Evolutionary conservation across 2,113 vertebrate species (phyloP).

Genomic region (Nicator chloris): DNA sequence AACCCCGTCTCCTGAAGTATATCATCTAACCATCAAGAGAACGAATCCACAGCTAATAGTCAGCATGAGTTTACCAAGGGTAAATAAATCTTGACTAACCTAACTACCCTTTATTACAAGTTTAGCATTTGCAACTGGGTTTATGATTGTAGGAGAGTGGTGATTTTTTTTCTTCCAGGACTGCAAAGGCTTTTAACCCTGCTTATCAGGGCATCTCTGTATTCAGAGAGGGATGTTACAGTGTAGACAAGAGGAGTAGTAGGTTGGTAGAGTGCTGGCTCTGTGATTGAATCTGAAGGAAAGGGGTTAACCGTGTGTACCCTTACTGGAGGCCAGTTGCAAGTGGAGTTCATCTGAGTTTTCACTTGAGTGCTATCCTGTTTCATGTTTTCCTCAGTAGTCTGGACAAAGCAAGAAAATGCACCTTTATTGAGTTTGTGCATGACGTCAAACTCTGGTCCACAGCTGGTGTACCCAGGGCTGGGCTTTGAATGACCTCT

Average conservation of each 20-base stretch:
- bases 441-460: background rate
- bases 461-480: background rate
- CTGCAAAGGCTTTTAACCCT: background rate
- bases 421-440: background rate
- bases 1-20: too few species aligned
- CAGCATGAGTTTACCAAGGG: background rate
- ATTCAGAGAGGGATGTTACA: background rate
- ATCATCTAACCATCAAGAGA: too few species aligned
- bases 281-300: background rate
- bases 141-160: background rate
- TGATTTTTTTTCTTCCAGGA: background rate
- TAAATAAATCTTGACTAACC: background rate
- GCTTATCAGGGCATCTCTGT: background rate
- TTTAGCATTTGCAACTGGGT: background rate
- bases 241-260: too few species aligned
- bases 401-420: accelerated
- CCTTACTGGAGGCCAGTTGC: background rate
- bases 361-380: background rate
- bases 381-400: background rate
- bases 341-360: background rate
- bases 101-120: background rate
- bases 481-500: background rate
- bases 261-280: background rate
- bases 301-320: background rate
- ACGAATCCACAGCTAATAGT: too few species aligned